These are phyloP conservation scores for Smithornis capensis DNA, from an alignment of 2,113 vertebrate genomes.

Conservation along the genomic window DNA sequence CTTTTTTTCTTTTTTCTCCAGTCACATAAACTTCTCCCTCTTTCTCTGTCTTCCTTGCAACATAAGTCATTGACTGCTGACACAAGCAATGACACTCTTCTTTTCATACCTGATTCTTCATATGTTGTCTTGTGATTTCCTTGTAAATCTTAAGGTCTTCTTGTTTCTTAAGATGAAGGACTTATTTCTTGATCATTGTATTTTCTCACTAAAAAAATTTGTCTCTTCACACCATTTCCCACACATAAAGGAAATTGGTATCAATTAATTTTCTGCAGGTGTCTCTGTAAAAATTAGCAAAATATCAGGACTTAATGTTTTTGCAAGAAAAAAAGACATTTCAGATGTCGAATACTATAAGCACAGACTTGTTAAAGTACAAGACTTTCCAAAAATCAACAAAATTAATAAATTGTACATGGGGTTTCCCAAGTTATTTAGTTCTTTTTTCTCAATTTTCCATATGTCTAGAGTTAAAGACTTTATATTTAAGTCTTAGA, in stretches of 20 bases:
- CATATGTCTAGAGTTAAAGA: not conserved
- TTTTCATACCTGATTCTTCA: not conserved
- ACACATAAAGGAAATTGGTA: not conserved
- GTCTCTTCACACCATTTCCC: not conserved
- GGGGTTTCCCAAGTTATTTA: not conserved
- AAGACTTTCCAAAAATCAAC: not conserved
- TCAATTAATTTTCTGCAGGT: not conserved
- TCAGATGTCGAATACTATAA: not conserved
- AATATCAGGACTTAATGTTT: not conserved
- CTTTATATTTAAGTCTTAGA: not conserved
- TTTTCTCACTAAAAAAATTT: not conserved
- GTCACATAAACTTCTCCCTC: not conserved
- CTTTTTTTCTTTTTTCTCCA: accelerated
- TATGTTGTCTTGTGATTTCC: not conserved
- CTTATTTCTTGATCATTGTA: not conserved
- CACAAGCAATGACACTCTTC: not conserved
- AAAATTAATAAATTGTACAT: not conserved
- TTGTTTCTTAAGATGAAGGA: not conserved
- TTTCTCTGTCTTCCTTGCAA: not conserved
- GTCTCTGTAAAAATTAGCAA: not conserved
- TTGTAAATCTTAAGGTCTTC: not conserved
- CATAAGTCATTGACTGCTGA: not conserved
- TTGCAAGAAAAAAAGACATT: not conserved
- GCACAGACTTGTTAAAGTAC: not conserved
- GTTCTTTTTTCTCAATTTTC: not conserved